These are phyloP conservation scores for Sympetrum striolatum DNA, from an alignment of 2,888 invertebrate species.

Conservation along the genomic window DNA sequence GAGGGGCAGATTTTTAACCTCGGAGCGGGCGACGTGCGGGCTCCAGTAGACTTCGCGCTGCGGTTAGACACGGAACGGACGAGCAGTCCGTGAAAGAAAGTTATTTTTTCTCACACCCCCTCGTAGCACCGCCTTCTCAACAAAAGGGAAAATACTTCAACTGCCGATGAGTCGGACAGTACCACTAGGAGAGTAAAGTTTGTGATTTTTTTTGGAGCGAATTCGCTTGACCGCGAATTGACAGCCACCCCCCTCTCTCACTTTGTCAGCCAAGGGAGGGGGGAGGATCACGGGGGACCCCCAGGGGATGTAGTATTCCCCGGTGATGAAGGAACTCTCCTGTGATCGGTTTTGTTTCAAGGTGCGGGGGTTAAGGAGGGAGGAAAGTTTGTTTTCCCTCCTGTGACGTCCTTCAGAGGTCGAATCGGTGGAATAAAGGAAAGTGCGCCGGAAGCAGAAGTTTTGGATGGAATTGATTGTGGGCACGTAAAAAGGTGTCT, in stretches of 20 bases:
- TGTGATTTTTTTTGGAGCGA: neutral
- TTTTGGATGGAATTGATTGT: neutral
- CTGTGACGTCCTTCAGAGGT: neutral
- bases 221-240: neutral
- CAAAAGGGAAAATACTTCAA: neutral
- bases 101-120: neutral
- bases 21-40: conserved; percentile 32
- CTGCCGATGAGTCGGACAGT: neutral
- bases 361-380: neutral
- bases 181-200: neutral
- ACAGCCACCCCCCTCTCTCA: neutral
- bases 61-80: neutral
- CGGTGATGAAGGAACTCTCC: neutral
- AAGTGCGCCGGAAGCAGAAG: too few relatives aligned
- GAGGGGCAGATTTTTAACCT: conserved; percentile 4
- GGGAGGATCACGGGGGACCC: neutral
- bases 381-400: neutral
- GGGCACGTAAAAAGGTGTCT: neutral
- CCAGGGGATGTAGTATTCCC: neutral
- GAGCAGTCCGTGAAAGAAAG: neutral
- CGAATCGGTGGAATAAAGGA: neutral
- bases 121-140: neutral
- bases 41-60: conserved; percentile 27
- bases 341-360: neutral
- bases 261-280: neutral